A percentile compares a stretch with the other conserved stretches of the same genome.
These are phyloP conservation scores for Eublepharis macularius DNA, from an alignment of 2,113 vertebrate genomes.

Conservation along the genomic window DNA sequence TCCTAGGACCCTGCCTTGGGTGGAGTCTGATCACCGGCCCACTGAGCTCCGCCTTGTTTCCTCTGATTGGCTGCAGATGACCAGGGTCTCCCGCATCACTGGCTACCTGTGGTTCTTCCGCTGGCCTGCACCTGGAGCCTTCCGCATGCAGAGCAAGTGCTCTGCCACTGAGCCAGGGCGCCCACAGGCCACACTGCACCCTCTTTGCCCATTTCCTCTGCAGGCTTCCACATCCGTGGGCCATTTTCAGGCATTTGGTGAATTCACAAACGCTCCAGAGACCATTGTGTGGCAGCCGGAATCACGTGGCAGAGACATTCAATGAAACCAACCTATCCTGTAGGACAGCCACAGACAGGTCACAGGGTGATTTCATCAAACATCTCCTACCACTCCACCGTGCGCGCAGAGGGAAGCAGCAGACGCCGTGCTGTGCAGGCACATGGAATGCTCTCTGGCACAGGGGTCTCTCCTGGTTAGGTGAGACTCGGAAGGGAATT, in stretches of 20 bases:
- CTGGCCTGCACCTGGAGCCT: no score
- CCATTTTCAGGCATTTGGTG: not conserved
- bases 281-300: accelerated
- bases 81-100: no score
- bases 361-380: slow-evolving; percentile 87
- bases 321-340: slow-evolving; percentile 92
- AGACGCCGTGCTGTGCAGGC: accelerated
- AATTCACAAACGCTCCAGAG: no score
- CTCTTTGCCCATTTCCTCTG: not conserved
- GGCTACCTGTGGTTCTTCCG: no score
- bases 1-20: no score
- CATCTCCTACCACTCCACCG: slow-evolving; percentile 75
- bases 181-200: not conserved
- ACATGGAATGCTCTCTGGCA: accelerated
- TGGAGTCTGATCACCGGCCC: no score
- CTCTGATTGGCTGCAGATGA: no score
- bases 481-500: no score
- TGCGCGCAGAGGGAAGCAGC: not conserved
- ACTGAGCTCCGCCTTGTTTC: no score
- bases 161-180: not conserved
- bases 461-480: not conserved
- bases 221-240: no score
- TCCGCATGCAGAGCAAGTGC: not conserved
- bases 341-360: slow-evolving; percentile 62
- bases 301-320: slow-evolving; percentile 68